These are phyloP conservation scores for Malaclemys terrapin DNA, from an alignment of 2,113 vertebrate species.

Conservation along the genomic window DNA sequence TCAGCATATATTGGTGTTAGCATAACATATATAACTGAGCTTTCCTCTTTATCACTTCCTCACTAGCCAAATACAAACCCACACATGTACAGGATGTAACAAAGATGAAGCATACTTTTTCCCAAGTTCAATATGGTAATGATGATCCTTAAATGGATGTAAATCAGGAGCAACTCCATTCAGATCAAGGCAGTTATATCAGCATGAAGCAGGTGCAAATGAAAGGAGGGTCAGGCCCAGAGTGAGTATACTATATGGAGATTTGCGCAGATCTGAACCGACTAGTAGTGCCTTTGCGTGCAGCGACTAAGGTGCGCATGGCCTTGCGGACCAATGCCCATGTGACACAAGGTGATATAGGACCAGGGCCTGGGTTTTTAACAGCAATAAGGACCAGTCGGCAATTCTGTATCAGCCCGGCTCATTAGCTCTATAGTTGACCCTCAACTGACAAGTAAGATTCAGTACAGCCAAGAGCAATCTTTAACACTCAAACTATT, in stretches of 20 bases:
- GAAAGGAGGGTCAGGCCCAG: background rate
- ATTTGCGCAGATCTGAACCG: background rate
- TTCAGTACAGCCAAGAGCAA: background rate
- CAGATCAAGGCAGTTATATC: background rate
- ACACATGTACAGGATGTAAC: background rate
- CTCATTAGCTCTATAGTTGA: conserved; percentile 6
- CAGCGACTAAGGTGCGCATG: background rate
- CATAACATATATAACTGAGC: background rate
- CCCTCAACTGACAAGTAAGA: background rate
- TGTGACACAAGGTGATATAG: background rate
- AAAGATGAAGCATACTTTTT: background rate
- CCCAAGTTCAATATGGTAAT: background rate
- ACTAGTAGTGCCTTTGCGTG: background rate
- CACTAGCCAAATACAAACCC: background rate
- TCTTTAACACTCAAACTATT: background rate
- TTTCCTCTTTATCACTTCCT: background rate
- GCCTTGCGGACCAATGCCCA: background rate
- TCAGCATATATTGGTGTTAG: background rate
- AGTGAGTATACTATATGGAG: too few species aligned
- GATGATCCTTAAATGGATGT: background rate
- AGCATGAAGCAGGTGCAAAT: background rate
- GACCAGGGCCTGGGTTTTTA: background rate
- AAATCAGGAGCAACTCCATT: background rate
- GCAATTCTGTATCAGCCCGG: background rate
- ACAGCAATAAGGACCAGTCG: background rate